phyloP scores from a whole-genome alignment of 2,113 vertebrate species.

The Coturnix japonica region DNA sequence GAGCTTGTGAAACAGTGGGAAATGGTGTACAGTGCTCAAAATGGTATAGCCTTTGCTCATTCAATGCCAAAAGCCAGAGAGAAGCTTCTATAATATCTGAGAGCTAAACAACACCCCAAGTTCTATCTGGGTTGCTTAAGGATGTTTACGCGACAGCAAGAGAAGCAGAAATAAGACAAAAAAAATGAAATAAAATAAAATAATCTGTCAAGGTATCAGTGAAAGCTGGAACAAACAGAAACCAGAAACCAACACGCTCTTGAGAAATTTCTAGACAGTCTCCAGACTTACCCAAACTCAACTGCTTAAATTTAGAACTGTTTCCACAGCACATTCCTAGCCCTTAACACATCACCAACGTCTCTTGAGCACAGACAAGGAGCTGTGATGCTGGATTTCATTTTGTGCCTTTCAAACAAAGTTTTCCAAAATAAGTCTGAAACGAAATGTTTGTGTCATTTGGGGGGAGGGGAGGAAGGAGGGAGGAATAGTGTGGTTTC shows the following conservation, averaged over 20 bases:
- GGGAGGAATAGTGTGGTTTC: not conserved
- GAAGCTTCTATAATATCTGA: not conserved
- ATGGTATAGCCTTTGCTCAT: not conserved
- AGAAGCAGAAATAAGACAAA: not conserved
- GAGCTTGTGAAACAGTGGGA: not conserved
- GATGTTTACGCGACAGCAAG: not conserved
- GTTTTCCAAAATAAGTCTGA: not conserved
- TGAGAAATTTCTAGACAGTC: slow-evolving; percentile 56
- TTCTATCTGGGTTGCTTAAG: not conserved
- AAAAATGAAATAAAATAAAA: not conserved
- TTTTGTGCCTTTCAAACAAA: not conserved
- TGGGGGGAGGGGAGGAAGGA: not conserved
- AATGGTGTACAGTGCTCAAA: not conserved
- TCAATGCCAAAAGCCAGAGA: not conserved
- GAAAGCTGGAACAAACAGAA: slow-evolving; percentile 34
- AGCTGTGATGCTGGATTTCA: not conserved
- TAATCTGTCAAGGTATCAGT: not conserved
- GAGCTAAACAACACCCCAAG: not conserved
- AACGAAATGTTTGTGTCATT: not conserved
- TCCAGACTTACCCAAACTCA: slow-evolving; percentile 53
- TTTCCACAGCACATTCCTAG: slow-evolving; percentile 61
- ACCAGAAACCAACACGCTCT: slow-evolving; percentile 7
- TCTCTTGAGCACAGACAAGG: not conserved
- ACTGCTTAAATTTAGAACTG: slow-evolving; percentile 66
- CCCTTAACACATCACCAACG: slow-evolving; percentile 53